Percentiles rank a stretch among this genome's conserved stretches.
phyloP scores from a whole-genome alignment of 2,888 invertebrate genomes.

The Dinocampus coccinellae region DNA sequence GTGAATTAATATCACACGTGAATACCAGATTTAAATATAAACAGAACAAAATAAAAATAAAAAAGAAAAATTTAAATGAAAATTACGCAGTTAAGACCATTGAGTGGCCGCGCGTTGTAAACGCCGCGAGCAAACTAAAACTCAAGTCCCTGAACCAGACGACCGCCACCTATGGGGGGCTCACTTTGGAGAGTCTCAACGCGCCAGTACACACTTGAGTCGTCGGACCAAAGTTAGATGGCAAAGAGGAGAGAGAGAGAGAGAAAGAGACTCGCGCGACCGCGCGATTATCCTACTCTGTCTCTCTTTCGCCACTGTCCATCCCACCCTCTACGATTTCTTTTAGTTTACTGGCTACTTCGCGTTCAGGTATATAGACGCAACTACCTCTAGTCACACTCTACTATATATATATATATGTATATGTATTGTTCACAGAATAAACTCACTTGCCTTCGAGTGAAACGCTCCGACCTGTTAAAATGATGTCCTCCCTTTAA shows the following conservation, averaged over 20 bases:
- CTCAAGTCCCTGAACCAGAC: slow-evolving; percentile 45
- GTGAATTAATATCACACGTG: no score
- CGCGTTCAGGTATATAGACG: slow-evolving; percentile 29
- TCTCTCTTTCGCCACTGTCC: slow-evolving; percentile 14
- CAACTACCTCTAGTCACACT: slow-evolving; percentile 3
- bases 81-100: slow-evolving; percentile 30
- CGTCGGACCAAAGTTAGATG: not conserved
- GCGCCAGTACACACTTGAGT: slow-evolving; percentile 14
- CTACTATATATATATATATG: not conserved
- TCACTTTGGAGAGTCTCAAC: slow-evolving; percentile 10
- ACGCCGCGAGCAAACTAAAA: slow-evolving; percentile 66
- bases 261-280: not conserved
- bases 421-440: not conserved
- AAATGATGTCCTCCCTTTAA: not conserved
- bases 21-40: no score
- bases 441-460: slow-evolving; percentile 15
- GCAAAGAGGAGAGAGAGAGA: not conserved
- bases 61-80: slow-evolving; percentile 30
- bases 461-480: not conserved
- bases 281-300: slow-evolving; percentile 14
- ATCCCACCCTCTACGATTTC: slow-evolving; percentile 27
- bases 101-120: slow-evolving; percentile 52
- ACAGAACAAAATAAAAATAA: no score
- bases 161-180: slow-evolving; percentile 49
- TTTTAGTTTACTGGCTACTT: slow-evolving; percentile 28